Conservation (phyloP, 2,797 vertebrate species). For the Melanotaenia maccullochi region DNA sequence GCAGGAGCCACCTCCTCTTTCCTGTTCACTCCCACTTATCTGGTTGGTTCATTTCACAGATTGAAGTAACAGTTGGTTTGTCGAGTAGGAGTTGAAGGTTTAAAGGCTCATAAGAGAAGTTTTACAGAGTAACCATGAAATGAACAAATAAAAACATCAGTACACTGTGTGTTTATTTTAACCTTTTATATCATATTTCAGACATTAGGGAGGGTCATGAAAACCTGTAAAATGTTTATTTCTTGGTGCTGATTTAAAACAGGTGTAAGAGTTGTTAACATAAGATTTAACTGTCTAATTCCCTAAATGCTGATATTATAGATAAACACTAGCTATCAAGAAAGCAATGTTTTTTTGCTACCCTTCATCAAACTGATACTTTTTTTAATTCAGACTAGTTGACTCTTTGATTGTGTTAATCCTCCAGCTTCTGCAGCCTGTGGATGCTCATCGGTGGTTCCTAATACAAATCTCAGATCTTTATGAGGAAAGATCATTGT, state of each 20-base stretch:
- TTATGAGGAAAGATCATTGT: not conserved
- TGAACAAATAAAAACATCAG: not conserved
- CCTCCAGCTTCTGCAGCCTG: not conserved
- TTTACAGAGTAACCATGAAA: not conserved
- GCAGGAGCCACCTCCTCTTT: not conserved
- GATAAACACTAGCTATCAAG: not conserved
- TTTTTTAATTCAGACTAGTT: not conserved
- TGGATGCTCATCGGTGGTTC: not conserved
- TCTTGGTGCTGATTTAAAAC: not conserved
- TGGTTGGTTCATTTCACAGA: conserved; percentile 43
- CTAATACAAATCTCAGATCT: too few relatives aligned
- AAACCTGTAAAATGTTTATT: not conserved
- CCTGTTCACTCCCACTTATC: conserved; percentile 50
- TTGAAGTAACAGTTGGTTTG: conserved; percentile 51
- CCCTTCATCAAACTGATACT: not conserved
- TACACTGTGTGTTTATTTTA: not conserved
- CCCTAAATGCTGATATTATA: not conserved
- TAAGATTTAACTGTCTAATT: not conserved
- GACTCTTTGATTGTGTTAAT: not conserved
- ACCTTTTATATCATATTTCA: not conserved
- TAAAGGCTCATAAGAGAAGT: conserved; percentile 15
- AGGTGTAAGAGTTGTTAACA: too few relatives aligned
- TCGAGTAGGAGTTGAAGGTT: conserved; percentile 42
- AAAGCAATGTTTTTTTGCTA: not conserved
- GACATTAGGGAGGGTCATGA: not conserved